A percentile compares a stretch with the other conserved stretches of the same genome.
These are phyloP conservation scores for Mimas tiliae DNA, from an alignment of 2,888 invertebrate species.

Conservation along the genomic window DNA sequence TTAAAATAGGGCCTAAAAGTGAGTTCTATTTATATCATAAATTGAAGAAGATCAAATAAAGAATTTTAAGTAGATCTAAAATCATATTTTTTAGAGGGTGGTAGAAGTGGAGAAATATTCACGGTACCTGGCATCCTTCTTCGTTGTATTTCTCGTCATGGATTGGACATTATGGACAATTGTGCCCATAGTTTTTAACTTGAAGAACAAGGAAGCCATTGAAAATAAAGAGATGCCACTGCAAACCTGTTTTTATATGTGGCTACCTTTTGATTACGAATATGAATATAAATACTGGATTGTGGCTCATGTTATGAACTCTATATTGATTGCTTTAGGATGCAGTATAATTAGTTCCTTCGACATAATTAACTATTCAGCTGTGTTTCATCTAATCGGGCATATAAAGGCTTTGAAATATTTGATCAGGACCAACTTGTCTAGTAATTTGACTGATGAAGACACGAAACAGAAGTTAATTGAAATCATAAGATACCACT, in stretches of 20 bases:
- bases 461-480: constrained; percentile 42
- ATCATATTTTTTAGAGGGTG: constrained; percentile 31
- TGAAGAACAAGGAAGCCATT: constrained; percentile 40
- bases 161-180: constrained; percentile 33
- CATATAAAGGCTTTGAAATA: constrained; percentile 52
- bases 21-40: no score
- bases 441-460: constrained; percentile 35
- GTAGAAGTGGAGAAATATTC: constrained; percentile 35
- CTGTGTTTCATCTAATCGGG: constrained; percentile 51
- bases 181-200: constrained; percentile 35
- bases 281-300: constrained; percentile 47
- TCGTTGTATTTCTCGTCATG: constrained; percentile 28
- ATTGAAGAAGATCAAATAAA: no score
- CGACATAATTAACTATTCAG: constrained; percentile 46
- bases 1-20: no score
- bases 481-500: constrained; percentile 47
- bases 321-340: constrained; percentile 28
- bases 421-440: constrained; percentile 39
- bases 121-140: constrained; percentile 30
- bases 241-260: constrained; percentile 50
- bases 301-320: constrained; percentile 39
- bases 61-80: background rate
- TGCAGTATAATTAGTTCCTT: constrained; percentile 39
- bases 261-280: constrained; percentile 55
- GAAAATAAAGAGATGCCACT: constrained; percentile 45